phyloP scores from a whole-genome alignment of 2,113 vertebrate genomes.

The Perca schrenkii region DNA sequence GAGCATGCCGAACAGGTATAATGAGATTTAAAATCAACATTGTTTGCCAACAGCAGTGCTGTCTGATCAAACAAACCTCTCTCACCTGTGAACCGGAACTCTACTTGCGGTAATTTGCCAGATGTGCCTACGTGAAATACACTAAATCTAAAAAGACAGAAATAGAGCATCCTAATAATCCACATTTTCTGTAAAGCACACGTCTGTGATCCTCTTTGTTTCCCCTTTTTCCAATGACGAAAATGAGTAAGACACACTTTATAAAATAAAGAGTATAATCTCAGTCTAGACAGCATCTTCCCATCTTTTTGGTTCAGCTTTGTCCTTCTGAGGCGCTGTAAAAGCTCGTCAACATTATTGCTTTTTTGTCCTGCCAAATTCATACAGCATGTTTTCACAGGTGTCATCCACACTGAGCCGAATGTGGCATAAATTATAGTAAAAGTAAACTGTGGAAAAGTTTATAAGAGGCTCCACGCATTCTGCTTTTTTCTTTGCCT shows the following conservation, averaged over 20 bases:
- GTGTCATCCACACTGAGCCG: background rate
- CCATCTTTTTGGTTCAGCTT: background rate
- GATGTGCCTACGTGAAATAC: background rate
- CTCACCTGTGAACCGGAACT: background rate
- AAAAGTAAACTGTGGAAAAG: background rate
- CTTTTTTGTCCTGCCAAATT: background rate
- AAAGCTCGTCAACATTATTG: background rate
- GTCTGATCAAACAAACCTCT: slow-evolving; percentile 2
- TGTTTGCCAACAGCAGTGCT: background rate
- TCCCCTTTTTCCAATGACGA: background rate
- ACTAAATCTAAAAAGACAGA: no score
- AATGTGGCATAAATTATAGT: background rate
- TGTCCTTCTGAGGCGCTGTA: background rate
- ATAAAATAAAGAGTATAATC: slow-evolving; percentile 2
- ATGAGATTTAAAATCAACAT: background rate
- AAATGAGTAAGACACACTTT: background rate
- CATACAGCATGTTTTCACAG: background rate
- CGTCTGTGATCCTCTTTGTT: no score
- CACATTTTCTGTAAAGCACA: background rate
- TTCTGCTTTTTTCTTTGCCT: slow-evolving; percentile 5
- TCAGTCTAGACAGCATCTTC: slow-evolving; percentile 18
- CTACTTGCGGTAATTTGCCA: background rate
- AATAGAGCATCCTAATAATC: background rate
- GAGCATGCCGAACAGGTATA: background rate
- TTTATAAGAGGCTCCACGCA: background rate